Base-by-base conservation (phyloP, 2,888 invertebrate genomes). In the Cyclophora albipunctata region DNA sequence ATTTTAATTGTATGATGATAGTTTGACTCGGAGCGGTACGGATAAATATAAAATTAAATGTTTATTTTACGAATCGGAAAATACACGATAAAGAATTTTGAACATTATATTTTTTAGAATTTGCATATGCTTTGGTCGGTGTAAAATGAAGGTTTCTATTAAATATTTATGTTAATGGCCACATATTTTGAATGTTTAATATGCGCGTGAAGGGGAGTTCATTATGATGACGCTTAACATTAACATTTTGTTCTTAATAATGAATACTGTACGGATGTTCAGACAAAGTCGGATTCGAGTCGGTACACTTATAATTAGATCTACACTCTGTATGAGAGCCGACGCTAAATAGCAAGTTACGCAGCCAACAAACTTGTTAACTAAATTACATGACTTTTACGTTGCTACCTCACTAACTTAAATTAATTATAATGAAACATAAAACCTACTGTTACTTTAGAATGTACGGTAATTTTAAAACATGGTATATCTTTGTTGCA, bases 351-450 rank as follows among this genome's bases (percentile, higher is more conserved):
- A 69, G 64, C 66, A 65, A 69, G 70, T 68, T 69, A 70, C 64
- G 60, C 54, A 62, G 65, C 64, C 59, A 69, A 68, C 71, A 71
- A 73, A 76, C 69, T 75, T 74, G 65, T 66, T 75, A 73, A 71
- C 66, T 69, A 67, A 75, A 76, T 75, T 76, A 74, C 70, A 73
- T 62, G 66, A 70, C 74, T 71, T 71, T 69, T 73, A 62, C 63
- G 68, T 69, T 60, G 54, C 53, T 64, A 66, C 74, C 67, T 66
- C 58, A 61, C 64, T 63, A 64, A 71, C 65, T 66, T 64, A 64
- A 71, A 70, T 71, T 74, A 71, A 73, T 74, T 74, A 73, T 69
- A 66, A 68, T 64, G 60, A 66, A 61, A 63, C 59, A 49, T 54
- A 67, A 20, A 20, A 20, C 20, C 20, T 20, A 20, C 20, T 20